These are phyloP conservation scores for Limnephilus auricula DNA, from an alignment of 2,888 invertebrate genomes.

Conservation along the genomic window DNA sequence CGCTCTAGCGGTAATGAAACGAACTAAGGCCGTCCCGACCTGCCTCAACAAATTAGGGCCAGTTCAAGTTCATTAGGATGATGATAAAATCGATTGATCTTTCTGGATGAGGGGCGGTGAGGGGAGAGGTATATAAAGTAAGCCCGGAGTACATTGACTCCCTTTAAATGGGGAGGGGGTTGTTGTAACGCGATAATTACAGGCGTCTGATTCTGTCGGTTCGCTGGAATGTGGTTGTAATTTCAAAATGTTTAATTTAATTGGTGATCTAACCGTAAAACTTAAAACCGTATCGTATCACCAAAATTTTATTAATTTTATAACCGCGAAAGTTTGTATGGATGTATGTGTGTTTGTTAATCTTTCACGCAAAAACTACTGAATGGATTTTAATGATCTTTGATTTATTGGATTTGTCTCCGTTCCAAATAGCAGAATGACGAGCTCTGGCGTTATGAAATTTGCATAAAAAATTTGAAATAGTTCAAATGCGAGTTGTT, in stretches of 20 bases:
- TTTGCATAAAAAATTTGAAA: too few relatives aligned
- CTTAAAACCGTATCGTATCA: background rate
- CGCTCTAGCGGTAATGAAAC: slow-evolving; percentile 59
- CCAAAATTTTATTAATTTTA: background rate
- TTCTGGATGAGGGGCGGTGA: slow-evolving; percentile 37
- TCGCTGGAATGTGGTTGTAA: slow-evolving; percentile 7
- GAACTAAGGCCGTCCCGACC: slow-evolving; percentile 60
- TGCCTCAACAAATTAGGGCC: slow-evolving; percentile 65
- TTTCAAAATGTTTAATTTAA: slow-evolving; percentile 13
- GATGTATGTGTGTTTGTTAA: too few relatives aligned
- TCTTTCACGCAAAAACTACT: too few relatives aligned
- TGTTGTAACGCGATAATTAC: slow-evolving; percentile 64
- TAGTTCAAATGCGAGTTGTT: too few relatives aligned
- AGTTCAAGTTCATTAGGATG: slow-evolving; percentile 66
- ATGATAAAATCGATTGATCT: slow-evolving; percentile 66
- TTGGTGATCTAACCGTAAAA: background rate
- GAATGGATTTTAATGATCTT: too few relatives aligned
- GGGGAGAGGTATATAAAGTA: slow-evolving; percentile 34
- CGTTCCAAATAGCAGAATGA: too few relatives aligned
- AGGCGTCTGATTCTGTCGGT: slow-evolving; percentile 55
- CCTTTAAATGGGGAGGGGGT: slow-evolving; percentile 55
- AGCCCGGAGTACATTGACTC: slow-evolving; percentile 56
- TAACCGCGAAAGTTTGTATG: too few relatives aligned
- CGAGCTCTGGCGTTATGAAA: too few relatives aligned
- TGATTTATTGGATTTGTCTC: too few relatives aligned